These are phyloP conservation scores for Sebastes diploproa DNA, from an alignment of 2,797 vertebrate species.

Conservation along the genomic window DNA sequence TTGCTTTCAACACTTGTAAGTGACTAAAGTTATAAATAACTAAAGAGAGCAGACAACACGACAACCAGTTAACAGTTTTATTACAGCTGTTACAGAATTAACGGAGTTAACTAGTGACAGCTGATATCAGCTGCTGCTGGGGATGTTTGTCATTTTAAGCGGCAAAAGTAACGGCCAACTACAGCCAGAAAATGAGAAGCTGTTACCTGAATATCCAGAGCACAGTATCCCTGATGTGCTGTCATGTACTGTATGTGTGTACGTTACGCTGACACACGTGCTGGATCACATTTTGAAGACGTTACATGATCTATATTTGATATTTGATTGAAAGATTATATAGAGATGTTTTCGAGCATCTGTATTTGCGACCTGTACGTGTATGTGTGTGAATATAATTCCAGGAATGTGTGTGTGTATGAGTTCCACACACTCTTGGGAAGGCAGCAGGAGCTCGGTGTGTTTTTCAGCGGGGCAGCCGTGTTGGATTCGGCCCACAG, in stretches of 20 bases:
- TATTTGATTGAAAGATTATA: not conserved
- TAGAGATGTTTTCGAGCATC: not conserved
- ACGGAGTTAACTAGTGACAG: not conserved
- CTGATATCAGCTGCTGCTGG: not conserved
- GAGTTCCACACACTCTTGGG: slow-evolving; percentile 8
- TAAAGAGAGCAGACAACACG: not conserved
- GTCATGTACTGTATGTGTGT: not conserved
- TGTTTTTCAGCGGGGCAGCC: not conserved
- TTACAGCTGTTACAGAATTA: not conserved
- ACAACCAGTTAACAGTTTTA: not conserved
- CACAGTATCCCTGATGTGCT: no score
- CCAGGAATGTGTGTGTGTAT: slow-evolving; percentile 12
- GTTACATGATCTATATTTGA: not conserved
- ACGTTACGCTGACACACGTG: not conserved
- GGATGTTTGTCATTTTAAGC: not conserved
- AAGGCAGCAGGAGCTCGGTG: not conserved
- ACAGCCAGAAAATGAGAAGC: no score
- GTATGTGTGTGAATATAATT: slow-evolving; percentile 28
- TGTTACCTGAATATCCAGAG: no score
- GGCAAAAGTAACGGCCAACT: not conserved
- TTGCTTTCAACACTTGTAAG: not conserved
- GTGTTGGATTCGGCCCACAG: slow-evolving; percentile 23
- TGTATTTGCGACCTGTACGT: not conserved
- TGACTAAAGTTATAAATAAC: not conserved
- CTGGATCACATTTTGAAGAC: not conserved